Base-by-base conservation (phyloP, 2,888 invertebrate species). In the Unio pictorum region DNA sequence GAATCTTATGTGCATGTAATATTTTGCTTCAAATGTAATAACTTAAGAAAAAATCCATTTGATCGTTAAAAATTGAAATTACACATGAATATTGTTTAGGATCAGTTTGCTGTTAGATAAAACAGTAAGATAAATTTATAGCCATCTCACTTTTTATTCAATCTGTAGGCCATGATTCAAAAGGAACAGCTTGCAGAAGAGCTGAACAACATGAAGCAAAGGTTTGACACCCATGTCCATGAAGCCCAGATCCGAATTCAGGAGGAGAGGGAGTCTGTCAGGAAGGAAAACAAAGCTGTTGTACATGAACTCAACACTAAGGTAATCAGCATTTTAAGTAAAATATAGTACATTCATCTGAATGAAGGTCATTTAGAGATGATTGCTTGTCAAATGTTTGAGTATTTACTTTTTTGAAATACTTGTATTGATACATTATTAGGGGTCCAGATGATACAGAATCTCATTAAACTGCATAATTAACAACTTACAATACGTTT, bases 121-220 rank as follows among this genome's bases (percentile, higher is more conserved):
- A 45, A 45, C 45, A 45, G 45, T 45, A 45, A 45, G 45, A 45
- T 11, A 15, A 45, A 45, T 45, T 45, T 45, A 45, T 2, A 45
- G 45, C 45, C 3, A 45, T 45, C 45, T 45, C 45, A 45, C 15
- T 45, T 45, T 45, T 11, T 11, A 11, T 45, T 45, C 15, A 3
- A 11, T 45, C 2, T 62, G 1, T 81, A 88, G 87, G 88, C 87
- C 8, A 61, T 89, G 71, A 83, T 88, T 20, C 83, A 89, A 73
- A 82, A 82, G 54, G 89, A 88, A 63, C 89, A 89, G 74, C 72
- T 88, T 69, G 81, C 81, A 30, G 89, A 88, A 58, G 87, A 89
- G 70, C 76, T 89, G 67, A 75, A 73, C 54, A 82, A 83, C 64
- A 79, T 87, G 82, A 81, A 84, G 66, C 73, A 81, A 61, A 78